These are phyloP conservation scores for Desmodus rotundus DNA, from an alignment of 2,113 vertebrate species.

Conservation along the genomic window DNA sequence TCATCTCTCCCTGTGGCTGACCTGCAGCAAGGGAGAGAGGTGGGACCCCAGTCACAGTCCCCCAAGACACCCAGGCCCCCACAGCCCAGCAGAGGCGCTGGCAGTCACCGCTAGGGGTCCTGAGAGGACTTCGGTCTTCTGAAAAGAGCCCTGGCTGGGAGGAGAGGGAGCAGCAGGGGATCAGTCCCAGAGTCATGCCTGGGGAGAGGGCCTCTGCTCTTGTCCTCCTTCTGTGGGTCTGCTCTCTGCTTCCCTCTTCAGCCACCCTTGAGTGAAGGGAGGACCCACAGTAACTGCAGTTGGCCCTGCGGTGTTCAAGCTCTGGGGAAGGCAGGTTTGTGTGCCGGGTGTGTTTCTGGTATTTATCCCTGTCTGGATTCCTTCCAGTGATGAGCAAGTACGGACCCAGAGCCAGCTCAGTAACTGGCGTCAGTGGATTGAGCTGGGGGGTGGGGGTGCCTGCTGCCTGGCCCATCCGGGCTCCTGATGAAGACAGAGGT, in stretches of 20 bases:
- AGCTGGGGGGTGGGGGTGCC: background rate
- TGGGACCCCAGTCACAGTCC: background rate
- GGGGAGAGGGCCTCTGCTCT: background rate
- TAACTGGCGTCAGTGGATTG: background rate
- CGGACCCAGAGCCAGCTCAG: background rate
- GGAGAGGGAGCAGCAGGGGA: background rate
- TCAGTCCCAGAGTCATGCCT: background rate
- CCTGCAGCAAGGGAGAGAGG: background rate
- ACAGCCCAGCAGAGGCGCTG: background rate
- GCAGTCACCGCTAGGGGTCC: background rate
- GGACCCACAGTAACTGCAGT: accelerated
- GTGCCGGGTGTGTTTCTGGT: background rate
- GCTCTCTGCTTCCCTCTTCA: background rate
- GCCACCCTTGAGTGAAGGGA: background rate
- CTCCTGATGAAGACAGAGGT: background rate
- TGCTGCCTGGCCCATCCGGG: background rate
- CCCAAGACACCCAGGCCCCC: background rate
- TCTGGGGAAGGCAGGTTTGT: background rate
- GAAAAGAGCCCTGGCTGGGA: background rate
- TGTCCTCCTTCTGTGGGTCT: background rate
- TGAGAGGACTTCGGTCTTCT: background rate
- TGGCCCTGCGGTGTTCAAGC: background rate
- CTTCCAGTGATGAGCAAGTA: background rate
- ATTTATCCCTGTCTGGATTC: background rate
- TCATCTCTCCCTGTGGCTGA: background rate